Percentiles rank a stretch among this genome's conserved stretches.
Evolutionary conservation across 2,888 invertebrate species (phyloP).

Genomic region (Epinotia demarniana): DNA sequence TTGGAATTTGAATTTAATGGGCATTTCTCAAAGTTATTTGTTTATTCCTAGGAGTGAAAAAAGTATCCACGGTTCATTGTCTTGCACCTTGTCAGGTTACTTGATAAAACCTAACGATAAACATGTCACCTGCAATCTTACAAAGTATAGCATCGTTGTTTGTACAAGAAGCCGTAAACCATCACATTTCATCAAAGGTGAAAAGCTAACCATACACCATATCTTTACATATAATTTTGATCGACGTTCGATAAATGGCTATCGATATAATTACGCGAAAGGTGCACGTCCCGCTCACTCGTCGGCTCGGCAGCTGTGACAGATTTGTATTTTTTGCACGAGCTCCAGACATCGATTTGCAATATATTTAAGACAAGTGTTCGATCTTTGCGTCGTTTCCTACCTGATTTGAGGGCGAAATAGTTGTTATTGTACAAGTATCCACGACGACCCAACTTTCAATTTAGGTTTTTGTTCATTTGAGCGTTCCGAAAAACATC

Average conservation of each 20-base stretch:
- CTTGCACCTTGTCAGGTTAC: not conserved
- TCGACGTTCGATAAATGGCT: slow-evolving; percentile 42
- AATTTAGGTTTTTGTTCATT: not conserved
- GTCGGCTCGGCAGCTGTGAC: slow-evolving; percentile 64
- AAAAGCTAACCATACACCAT: slow-evolving; percentile 16
- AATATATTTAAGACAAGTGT: slow-evolving; percentile 63
- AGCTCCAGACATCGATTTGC: slow-evolving; percentile 67
- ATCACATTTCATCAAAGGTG: slow-evolving; percentile 13
- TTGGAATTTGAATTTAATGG: slow-evolving; percentile 22
- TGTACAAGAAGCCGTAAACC: not conserved
- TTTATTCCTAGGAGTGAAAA: not conserved
- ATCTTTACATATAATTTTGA: slow-evolving; percentile 42
- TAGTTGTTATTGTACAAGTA: slow-evolving; percentile 13
- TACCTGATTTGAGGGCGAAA: slow-evolving; percentile 52
- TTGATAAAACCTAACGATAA: not conserved
- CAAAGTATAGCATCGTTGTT: not conserved
- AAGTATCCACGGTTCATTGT: not conserved
- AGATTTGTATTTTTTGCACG: slow-evolving; percentile 70
- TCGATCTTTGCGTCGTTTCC: slow-evolving; percentile 52
- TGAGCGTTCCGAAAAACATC: slow-evolving; percentile 4
- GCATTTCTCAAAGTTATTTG: slow-evolving; percentile 14
- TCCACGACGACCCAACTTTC: not conserved
- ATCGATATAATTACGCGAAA: slow-evolving; percentile 45
- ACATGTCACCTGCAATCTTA: not conserved
- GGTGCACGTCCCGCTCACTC: slow-evolving; percentile 38